Evolutionary conservation across 2,797 vertebrate species (phyloP).

Genomic region (Potorous gilbertii): DNA sequence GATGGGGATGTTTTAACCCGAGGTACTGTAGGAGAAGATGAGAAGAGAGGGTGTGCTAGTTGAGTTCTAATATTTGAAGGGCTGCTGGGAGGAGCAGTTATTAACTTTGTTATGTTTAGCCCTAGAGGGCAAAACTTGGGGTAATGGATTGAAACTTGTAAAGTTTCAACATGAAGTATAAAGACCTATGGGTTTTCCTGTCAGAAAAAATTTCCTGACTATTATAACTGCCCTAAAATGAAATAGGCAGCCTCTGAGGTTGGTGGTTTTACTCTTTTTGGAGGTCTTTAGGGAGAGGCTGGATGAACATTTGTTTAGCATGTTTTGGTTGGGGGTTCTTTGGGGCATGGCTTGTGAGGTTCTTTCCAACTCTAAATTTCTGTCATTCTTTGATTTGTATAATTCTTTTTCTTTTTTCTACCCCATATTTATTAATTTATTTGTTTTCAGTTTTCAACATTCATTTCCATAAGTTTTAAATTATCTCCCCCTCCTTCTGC

Average conservation of each 20-base stretch:
- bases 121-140: not conserved
- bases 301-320: not conserved
- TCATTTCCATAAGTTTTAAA: no score
- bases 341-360: not conserved
- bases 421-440: no score
- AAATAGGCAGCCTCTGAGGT: not conserved
- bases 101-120: not conserved
- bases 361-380: not conserved
- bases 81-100: not conserved
- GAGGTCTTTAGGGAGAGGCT: not conserved
- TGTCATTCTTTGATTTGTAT: conserved; percentile 23
- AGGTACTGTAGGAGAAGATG: not conserved
- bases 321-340: not conserved
- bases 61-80: not conserved
- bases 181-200: not conserved
- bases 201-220: not conserved
- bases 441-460: no score
- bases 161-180: no score
- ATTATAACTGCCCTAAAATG: not conserved
- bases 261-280: not conserved
- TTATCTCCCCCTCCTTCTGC: no score
- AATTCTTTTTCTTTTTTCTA: conserved; percentile 2
- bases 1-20: not conserved
- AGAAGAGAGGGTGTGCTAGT: not conserved
- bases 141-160: not conserved